Base-by-base conservation (phyloP, 2,113 vertebrate species). In the Cinclus mexicanus region DNA sequence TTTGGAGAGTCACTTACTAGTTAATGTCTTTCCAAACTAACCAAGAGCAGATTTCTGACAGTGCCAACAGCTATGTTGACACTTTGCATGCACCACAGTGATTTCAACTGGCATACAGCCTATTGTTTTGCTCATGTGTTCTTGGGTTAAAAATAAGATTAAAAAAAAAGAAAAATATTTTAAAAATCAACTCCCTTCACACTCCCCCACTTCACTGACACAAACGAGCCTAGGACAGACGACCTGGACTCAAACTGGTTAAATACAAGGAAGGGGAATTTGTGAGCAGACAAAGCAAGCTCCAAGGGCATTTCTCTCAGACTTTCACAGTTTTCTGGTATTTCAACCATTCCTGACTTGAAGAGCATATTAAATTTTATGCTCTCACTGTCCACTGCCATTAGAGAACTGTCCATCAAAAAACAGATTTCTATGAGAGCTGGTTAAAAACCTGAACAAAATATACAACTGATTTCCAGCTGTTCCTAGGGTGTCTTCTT, bases 271-370 rank as follows among this genome's bases (percentile, higher is more conserved):
- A 86, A 83, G 22, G 76, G 52, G 75, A 71, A 80, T 41, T 60
- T 3, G 10, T 1, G 12, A 94, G 35, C 72, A 80, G 52, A 94
- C 90, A 93, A 94, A 79, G 64, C 19, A 78, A 93, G 53, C 56
- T 95, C 71, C 79, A 71, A 89, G 79, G 82, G 88, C 47, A 64
- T 90, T 93, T 91, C 46, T 90, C 75, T 59, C 85, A 65, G 92
- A 74, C 37, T 94, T 94, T 67, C 71, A 94, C 78, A 92, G 93
- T 56, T 87, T 89, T 81, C 72, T 69, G 20, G 56, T 88, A 52
- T 41, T 88, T 83, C 76, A 83, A 47, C 44, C 16, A 92, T 31
- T 22, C 16, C 41, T 49, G 85, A 52, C 64, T 92, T 90, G 69
- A 41, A 89, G 24, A 83, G 41, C 47, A 71, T 49, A 84, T 91